Conservation (phyloP, 2,113 vertebrate genomes). For the Sitta europaea region DNA sequence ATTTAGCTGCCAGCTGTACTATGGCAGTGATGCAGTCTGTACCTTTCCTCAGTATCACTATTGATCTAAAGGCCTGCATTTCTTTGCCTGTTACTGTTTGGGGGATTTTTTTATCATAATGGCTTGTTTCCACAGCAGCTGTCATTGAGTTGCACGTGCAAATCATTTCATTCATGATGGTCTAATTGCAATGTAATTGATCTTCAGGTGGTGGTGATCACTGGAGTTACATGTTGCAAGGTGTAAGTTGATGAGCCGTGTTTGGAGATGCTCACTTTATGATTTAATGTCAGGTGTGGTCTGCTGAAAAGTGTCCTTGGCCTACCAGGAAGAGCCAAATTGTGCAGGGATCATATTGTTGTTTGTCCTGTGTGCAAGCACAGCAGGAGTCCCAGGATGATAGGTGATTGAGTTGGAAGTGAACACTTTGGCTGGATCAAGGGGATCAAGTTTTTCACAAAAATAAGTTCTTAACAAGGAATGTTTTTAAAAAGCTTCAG, state of each 20-base stretch:
- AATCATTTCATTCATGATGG: neutral
- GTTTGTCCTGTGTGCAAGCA: neutral
- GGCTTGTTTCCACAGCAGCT: neutral
- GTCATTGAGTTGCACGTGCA: neutral
- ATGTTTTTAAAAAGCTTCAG: neutral
- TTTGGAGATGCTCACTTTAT: neutral
- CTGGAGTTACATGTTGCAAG: rapidly evolving
- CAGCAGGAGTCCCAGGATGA: neutral
- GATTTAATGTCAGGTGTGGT: neutral
- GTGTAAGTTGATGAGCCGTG: neutral
- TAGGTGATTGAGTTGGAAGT: neutral
- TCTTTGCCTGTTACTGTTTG: neutral
- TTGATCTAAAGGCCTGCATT: neutral
- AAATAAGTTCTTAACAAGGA: neutral
- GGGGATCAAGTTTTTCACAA: neutral
- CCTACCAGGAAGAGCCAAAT: neutral
- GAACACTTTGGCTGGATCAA: neutral
- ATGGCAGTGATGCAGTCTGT: neutral
- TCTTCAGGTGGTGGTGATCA: rapidly evolving
- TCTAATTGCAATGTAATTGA: neutral
- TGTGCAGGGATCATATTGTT: rapidly evolving
- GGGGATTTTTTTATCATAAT: neutral
- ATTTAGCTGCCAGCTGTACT: neutral
- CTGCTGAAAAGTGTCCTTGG: neutral
- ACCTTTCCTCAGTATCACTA: neutral